Evolutionary conservation across 2,113 vertebrate species (phyloP).

Genomic region (Stegostoma tigrinum): DNA sequence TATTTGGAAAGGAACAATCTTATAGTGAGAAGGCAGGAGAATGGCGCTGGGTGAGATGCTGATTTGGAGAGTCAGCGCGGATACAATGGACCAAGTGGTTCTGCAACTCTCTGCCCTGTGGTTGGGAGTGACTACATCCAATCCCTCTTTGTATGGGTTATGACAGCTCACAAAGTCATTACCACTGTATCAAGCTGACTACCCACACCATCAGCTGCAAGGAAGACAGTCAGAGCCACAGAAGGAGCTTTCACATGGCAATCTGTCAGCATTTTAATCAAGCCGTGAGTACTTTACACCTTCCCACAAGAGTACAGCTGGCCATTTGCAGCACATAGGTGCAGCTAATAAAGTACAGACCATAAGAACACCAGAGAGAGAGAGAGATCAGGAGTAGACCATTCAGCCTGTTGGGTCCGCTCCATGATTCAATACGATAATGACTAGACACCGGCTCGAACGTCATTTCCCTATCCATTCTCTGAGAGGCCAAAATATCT

Average conservation of each 20-base stretch:
- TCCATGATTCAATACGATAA: neutral
- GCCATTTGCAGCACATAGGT: neutral
- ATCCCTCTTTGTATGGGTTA: neutral
- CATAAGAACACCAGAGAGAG: neutral
- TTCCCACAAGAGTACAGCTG: neutral
- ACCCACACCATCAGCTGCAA: neutral
- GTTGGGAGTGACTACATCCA: neutral
- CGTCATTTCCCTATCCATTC: no score
- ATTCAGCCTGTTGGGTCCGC: accelerated
- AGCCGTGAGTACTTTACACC: neutral
- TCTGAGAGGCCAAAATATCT: no score
- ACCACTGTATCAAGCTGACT: neutral
- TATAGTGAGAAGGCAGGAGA: no score
- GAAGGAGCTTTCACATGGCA: neutral
- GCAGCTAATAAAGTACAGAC: neutral
- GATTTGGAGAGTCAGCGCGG: no score
- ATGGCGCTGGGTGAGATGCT: no score
- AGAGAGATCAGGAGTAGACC: neutral
- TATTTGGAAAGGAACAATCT: no score
- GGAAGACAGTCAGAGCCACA: neutral
- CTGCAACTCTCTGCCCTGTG: no score
- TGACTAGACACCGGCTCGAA: neutral
- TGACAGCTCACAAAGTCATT: neutral
- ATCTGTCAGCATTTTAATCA: neutral
- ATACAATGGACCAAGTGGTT: no score